phyloP scores from a whole-genome alignment of 2,113 vertebrate species.

The Tetrax tetrax region DNA sequence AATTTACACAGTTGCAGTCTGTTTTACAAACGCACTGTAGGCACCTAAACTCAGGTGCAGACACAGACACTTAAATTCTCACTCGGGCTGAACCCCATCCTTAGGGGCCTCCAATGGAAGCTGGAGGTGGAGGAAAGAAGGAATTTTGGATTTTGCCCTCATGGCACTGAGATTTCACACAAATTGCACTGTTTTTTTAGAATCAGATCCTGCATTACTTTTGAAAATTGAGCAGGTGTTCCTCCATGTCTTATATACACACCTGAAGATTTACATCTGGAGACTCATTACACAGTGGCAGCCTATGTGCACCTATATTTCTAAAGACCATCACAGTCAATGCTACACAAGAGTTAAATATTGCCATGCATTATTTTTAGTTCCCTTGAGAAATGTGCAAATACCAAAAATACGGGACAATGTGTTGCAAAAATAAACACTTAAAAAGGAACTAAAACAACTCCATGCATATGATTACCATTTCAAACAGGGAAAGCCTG shows the following conservation, averaged over 20 bases:
- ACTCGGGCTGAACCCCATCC: neutral
- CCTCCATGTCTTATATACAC: neutral
- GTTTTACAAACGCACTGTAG: neutral
- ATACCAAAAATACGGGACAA: constrained; percentile 11
- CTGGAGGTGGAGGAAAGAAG: neutral
- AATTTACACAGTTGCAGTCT: neutral
- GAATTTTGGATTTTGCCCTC: neutral
- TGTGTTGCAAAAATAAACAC: constrained; percentile 30
- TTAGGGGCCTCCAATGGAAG: neutral
- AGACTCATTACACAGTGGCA: neutral
- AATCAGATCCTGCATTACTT: neutral
- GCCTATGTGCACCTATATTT: neutral
- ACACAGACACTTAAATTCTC: neutral
- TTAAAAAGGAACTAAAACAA: constrained; percentile 11
- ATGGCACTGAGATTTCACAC: neutral
- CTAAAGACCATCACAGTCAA: neutral
- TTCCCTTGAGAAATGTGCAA: neutral
- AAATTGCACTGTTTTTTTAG: neutral
- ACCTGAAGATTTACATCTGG: neutral
- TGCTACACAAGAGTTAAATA: neutral
- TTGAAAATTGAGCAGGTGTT: neutral
- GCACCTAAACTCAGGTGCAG: neutral
- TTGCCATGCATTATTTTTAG: neutral
- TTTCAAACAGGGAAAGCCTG: constrained; percentile 32
- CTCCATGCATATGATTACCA: constrained; percentile 15